phyloP scores from a whole-genome alignment of 92 coral and sea anemone genomes.

The Epizoanthus illoricatus region DNA sequence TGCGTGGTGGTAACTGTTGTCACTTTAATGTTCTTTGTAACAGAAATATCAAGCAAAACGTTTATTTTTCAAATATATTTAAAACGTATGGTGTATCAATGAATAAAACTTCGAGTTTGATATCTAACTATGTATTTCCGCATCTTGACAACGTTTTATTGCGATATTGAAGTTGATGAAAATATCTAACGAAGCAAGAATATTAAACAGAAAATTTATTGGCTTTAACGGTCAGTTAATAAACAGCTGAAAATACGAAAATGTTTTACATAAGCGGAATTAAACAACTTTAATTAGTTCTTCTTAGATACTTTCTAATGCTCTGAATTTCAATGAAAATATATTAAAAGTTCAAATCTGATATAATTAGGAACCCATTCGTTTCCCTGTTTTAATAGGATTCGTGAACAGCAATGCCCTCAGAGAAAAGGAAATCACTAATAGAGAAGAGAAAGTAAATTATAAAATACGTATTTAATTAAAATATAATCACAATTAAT shows the following conservation, averaged over 20 bases:
- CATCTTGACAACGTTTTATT: too few relatives aligned
- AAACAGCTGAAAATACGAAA: slow-evolving; percentile 25
- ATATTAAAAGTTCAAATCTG: neutral
- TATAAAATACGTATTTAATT: too few relatives aligned
- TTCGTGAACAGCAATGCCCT: too few relatives aligned
- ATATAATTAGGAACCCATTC: neutral
- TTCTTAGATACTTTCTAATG: neutral
- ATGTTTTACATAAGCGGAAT: neutral
- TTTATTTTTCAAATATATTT: neutral
- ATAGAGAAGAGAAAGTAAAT: too few relatives aligned
- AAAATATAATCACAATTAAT: too few relatives aligned
- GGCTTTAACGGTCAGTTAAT: neutral
- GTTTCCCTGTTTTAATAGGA: neutral
- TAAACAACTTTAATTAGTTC: neutral
- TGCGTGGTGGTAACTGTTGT: neutral
- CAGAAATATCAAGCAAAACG: neutral
- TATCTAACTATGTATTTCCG: too few relatives aligned
- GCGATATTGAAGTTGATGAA: neutral
- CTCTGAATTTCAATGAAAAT: neutral
- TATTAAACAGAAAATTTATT: neutral
- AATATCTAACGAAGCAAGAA: neutral
- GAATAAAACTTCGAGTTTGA: neutral
- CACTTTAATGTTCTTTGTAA: neutral
- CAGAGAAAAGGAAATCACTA: too few relatives aligned
- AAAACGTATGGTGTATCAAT: neutral